A percentile compares a stretch with the other conserved stretches of the same genome.
Evolutionary conservation across 2,888 invertebrate species (phyloP).

Genomic region (Cetonia aurata): DNA sequence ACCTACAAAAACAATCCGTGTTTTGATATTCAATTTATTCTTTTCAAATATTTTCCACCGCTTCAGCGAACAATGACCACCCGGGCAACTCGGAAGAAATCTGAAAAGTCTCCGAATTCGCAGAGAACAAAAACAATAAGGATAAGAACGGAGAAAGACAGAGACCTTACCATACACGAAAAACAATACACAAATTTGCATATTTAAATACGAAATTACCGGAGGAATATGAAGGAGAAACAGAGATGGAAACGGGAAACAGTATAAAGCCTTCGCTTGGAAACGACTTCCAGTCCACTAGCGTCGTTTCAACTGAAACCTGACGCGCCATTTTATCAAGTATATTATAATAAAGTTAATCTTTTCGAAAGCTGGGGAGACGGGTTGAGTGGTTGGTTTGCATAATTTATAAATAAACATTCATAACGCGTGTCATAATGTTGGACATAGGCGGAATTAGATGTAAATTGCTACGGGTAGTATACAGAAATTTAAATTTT

Average conservation of each 20-base stretch:
- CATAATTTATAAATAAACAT: slow-evolving; percentile 68
- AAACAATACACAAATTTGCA: slow-evolving; percentile 59
- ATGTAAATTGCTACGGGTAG: slow-evolving; percentile 54
- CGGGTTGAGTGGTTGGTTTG: slow-evolving; percentile 60
- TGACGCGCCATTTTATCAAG: slow-evolving; percentile 58
- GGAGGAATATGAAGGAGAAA: slow-evolving; percentile 51
- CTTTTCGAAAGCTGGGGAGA: slow-evolving; percentile 52
- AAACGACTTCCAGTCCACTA: slow-evolving; percentile 54
- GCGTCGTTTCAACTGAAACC: slow-evolving; percentile 49
- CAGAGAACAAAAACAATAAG: not conserved
- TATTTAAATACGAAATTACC: slow-evolving; percentile 58
- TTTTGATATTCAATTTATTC: slow-evolving; percentile 7
- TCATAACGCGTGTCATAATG: slow-evolving; percentile 66
- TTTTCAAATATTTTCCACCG: not conserved
- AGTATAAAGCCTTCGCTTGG: slow-evolving; percentile 47
- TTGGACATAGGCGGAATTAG: slow-evolving; percentile 52
- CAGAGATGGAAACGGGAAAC: slow-evolving; percentile 14
- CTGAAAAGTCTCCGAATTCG: not conserved
- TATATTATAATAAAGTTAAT: slow-evolving; percentile 64
- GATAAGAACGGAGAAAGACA: not conserved
- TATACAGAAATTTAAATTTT: slow-evolving; percentile 53
- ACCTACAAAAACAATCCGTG: not conserved
- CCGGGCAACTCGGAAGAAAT: slow-evolving; percentile 1
- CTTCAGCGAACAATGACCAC: not conserved
- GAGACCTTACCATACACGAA: slow-evolving; percentile 26